Conservation (phyloP, 2,888 invertebrate species). For the Agrilus mali region DNA sequence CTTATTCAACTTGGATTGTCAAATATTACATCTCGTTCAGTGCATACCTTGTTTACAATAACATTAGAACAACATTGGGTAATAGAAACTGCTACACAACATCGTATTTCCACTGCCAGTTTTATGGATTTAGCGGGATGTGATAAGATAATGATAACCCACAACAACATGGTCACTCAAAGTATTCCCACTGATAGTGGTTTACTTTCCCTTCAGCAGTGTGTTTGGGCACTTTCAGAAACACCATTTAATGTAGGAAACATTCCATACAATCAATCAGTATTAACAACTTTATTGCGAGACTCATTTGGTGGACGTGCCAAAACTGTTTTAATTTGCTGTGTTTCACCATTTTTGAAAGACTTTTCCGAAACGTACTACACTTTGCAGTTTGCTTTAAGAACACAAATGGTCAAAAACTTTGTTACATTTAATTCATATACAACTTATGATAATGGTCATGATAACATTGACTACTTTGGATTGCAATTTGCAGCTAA, state of each 20-base stretch:
- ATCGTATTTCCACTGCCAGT: slow-evolving; percentile 59
- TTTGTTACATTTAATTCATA: slow-evolving; percentile 58
- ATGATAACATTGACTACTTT: slow-evolving; percentile 40
- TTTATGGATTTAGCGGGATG: slow-evolving; percentile 57
- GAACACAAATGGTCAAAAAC: slow-evolving; percentile 56
- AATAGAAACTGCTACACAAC: slow-evolving; percentile 53
- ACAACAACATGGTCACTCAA: slow-evolving; percentile 34
- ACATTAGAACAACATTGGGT: slow-evolving; percentile 66
- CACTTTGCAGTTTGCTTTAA: slow-evolving; percentile 52
- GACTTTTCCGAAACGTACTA: slow-evolving; percentile 57
- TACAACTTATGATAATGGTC: slow-evolving; percentile 24
- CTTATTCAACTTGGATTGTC: slow-evolving; percentile 54
- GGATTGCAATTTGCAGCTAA: slow-evolving; percentile 72
- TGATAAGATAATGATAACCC: slow-evolving; percentile 37
- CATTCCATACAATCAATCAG: slow-evolving; percentile 48
- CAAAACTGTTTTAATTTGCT: slow-evolving; percentile 58
- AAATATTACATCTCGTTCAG: slow-evolving; percentile 42
- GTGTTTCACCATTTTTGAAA: slow-evolving; percentile 56
- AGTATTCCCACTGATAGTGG: slow-evolving; percentile 47
- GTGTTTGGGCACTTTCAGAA: slow-evolving; percentile 47
- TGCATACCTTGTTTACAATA: slow-evolving; percentile 58
- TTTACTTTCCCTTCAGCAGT: slow-evolving; percentile 51
- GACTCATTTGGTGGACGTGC: slow-evolving; percentile 68
- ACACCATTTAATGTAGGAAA: slow-evolving; percentile 19
- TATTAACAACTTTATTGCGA: slow-evolving; percentile 53